Conservation (phyloP, 37 sponge, comb jelly and placozoan species). For the Bolinopsis microptera region DNA sequence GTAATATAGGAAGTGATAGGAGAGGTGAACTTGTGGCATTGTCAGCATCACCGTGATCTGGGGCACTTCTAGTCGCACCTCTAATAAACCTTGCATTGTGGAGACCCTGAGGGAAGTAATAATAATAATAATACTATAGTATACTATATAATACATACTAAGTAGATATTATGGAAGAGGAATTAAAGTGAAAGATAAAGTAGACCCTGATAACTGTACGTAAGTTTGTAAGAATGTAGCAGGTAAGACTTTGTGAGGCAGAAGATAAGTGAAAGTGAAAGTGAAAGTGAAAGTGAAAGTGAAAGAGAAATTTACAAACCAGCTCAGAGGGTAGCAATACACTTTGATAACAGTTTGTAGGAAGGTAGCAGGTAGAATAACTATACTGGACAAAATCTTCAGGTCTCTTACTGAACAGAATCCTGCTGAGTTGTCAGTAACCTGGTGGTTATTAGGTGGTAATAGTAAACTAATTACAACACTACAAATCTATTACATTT, state of each 20-base stretch:
- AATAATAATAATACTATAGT: neutral
- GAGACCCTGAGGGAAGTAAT: neutral
- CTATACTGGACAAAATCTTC: neutral
- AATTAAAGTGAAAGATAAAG: neutral
- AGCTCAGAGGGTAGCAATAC: neutral
- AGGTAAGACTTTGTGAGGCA: too few relatives aligned
- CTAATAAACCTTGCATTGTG: slow-evolving; percentile 27
- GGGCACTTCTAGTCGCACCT: slow-evolving; percentile 37
- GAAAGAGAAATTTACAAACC: neutral
- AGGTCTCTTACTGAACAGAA: slow-evolving; percentile 20
- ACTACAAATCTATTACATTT: too few relatives aligned
- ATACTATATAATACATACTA: too few relatives aligned
- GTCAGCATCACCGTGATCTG: slow-evolving; percentile 24
- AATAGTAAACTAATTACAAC: too few relatives aligned
- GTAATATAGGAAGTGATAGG: slow-evolving; percentile 7
- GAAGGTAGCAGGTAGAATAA: slow-evolving; percentile 50
- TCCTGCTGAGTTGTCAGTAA: slow-evolving; percentile 25
- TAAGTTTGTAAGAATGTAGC: too few relatives aligned
- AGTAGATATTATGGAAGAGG: too few relatives aligned
- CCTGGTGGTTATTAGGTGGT: neutral
- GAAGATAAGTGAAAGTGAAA: slow-evolving; percentile 11
- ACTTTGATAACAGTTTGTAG: slow-evolving; percentile 19
- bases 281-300: neutral
- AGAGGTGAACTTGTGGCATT: neutral
- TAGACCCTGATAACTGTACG: too few relatives aligned